Evolutionary conservation across 2,888 invertebrate species (phyloP), one percentile per base, ranked within the genome.

Genomic region (Dromius quadrimaculatus): DNA sequence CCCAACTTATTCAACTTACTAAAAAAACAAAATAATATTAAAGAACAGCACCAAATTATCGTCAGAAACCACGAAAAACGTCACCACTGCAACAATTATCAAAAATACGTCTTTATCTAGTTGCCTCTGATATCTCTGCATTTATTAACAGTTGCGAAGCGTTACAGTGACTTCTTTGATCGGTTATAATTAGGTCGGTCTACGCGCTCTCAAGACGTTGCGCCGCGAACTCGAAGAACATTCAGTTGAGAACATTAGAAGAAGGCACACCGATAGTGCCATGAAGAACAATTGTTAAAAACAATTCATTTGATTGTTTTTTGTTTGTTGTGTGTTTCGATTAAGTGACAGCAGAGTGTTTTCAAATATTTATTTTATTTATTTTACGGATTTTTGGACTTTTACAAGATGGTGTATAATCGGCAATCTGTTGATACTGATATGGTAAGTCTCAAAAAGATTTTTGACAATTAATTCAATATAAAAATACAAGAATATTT

Each of bases 101-200:
- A 11, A 36, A 8, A 41, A 6, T 8, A 41, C 41, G 1, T 11
- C 41, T 11, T n/a, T 41, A 41, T 54, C 50, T 13, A 23, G 28
- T 23, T 28, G 9, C 28, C 50, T 28, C 23, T 47, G 22, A 19
- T n/a, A 45, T 36, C 8, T 47, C 47, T 47, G 17, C 19, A 19
- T 47, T 47, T 47, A 23, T 47, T 20, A 54, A 36, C 59, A 36
- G 38, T 59, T 38, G 59, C 36, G 9, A 5, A 59, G 59, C 59
- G 38, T 17, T 17, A 15, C 57, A 59, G 66, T 38, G 57, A 66
- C 28, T 54, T 28, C 28, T 28, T 41, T 41, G 41, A 41, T 41
- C 13, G 41, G 11, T 66, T 65, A 54, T 65, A 65, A 66, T 54
- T 66, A 41, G 66, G 66, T 66, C 66, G 66, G 22, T 22, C 13